Evolutionary conservation across 2,797 vertebrate genomes (phyloP).

Genomic region (Spheniscus humboldti): DNA sequence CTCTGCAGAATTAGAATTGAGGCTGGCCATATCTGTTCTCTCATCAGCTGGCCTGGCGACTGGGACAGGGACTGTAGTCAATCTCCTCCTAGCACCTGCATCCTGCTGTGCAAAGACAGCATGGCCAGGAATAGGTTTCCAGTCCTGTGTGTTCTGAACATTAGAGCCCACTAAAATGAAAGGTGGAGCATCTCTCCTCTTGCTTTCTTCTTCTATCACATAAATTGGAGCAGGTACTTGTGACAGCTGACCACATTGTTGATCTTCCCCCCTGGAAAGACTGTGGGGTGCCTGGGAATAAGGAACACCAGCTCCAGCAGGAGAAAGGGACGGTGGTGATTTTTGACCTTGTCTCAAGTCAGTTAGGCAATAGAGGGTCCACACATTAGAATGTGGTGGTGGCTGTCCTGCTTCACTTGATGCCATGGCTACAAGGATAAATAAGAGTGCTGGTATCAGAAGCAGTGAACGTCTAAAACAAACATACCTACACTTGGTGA

Average conservation of each 20-base stretch:
- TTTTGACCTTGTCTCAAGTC: constrained; percentile 60
- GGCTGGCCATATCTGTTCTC: background rate
- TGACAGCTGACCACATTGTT: constrained; percentile 8
- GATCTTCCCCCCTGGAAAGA: constrained; percentile 38
- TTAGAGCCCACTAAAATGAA: constrained; percentile 63
- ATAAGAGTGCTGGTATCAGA: constrained; percentile 45
- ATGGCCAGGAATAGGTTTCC: constrained; percentile 39
- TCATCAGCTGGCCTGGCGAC: constrained; percentile 47
- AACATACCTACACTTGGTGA: background rate
- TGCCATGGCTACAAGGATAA: constrained; percentile 65
- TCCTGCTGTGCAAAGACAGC: constrained; percentile 25
- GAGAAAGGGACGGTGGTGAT: constrained; percentile 28
- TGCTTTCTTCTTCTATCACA: constrained; percentile 47
- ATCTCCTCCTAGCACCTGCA: background rate
- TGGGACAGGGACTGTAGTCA: constrained; percentile 38
- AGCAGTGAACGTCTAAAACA: background rate
- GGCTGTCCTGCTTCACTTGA: constrained; percentile 62
- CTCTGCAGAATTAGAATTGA: background rate
- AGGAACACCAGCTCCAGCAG: constrained; percentile 15
- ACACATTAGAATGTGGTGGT: constrained; percentile 59
- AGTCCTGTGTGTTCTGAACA: constrained; percentile 39
- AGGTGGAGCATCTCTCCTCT: constrained; percentile 34
- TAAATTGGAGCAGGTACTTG: constrained; percentile 57
- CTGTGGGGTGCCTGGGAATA: constrained; percentile 36
- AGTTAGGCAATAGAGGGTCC: constrained; percentile 67